phyloP scores from a whole-genome alignment of 2,113 vertebrate species.

The human (Homo sapiens) region DNA sequence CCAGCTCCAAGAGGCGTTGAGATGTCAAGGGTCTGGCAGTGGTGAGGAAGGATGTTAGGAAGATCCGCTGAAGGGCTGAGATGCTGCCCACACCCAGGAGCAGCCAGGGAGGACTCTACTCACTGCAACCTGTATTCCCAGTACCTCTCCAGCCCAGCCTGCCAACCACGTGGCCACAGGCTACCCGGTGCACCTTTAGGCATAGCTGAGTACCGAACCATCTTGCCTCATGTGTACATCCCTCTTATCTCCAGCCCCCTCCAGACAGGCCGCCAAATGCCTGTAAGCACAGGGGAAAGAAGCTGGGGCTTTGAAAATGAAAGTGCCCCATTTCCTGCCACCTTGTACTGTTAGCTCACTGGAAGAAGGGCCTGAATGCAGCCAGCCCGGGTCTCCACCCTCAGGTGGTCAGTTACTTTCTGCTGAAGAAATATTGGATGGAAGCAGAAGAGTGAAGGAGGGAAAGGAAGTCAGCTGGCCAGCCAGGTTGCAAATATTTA shows the following conservation, averaged over 20 bases:
- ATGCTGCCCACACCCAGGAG: too few relatives aligned
- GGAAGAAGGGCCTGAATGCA: background rate
- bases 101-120: background rate
- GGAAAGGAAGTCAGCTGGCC: background rate
- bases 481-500: background rate
- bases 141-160: too few relatives aligned
- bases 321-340: background rate
- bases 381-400: background rate
- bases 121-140: background rate
- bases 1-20: background rate
- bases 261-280: background rate
- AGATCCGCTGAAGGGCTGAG: background rate
- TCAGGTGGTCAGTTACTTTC: background rate
- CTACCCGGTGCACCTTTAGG: background rate
- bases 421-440: background rate
- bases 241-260: background rate
- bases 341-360: background rate
- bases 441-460: background rate
- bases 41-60: background rate
- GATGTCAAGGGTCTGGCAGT: background rate
- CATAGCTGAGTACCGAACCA: background rate
- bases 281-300: background rate
- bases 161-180: accelerated
- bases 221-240: background rate
- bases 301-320: background rate